Conservation (phyloP, 2,113 vertebrate species). For the Seriola dumerili region DNA sequence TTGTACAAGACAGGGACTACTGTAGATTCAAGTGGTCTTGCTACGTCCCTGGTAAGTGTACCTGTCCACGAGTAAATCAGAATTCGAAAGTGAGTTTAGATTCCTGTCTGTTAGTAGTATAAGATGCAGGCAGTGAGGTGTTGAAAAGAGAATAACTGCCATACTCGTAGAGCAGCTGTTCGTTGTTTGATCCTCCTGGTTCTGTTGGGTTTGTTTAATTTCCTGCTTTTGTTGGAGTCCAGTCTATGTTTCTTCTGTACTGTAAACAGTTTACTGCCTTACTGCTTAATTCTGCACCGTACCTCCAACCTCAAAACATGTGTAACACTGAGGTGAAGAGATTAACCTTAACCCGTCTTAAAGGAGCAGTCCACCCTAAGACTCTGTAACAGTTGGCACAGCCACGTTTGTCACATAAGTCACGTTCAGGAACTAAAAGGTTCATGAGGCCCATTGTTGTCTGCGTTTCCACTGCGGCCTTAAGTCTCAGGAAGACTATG, state of each 20-base stretch:
- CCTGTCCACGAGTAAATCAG: neutral
- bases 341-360: too few species aligned
- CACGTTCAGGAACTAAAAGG: too few species aligned
- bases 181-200: neutral
- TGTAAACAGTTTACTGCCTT: neutral
- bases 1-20: neutral
- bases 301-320: neutral
- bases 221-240: neutral
- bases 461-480: too few species aligned
- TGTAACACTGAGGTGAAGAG: neutral
- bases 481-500: too few species aligned
- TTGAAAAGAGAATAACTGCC: neutral
- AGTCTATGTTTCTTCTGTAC: neutral
- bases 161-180: neutral
- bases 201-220: neutral
- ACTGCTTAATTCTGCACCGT: neutral
- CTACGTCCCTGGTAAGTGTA: neutral
- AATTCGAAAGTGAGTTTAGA: neutral
- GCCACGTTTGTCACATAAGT: neutral
- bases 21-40: neutral
- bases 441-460: too few species aligned
- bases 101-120: neutral
- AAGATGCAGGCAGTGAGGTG: neutral
- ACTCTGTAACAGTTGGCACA: too few species aligned
- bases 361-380: neutral